These are phyloP conservation scores for Mus spicilegus DNA, from an alignment of 2,113 vertebrate species.

Conservation along the genomic window DNA sequence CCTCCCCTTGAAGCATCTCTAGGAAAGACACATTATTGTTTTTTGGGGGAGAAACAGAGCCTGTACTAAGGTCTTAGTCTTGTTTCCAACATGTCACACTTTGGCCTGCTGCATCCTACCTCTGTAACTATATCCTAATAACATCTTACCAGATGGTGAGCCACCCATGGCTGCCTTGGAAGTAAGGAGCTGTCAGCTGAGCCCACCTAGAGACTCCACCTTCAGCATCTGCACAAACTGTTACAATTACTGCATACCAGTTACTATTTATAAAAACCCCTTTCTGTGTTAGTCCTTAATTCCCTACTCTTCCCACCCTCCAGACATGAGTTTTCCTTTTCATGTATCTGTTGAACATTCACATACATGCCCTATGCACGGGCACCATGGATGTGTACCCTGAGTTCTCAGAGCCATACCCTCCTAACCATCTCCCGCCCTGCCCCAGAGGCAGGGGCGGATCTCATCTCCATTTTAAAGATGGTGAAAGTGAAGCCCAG, in stretches of 20 bases:
- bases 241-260: background rate
- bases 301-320: background rate
- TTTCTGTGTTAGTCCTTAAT: background rate
- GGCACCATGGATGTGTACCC: too few species aligned
- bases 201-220: background rate
- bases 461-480: background rate
- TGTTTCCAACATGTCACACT: background rate
- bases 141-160: background rate
- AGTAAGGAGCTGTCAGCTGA: background rate
- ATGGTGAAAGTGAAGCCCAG: background rate
- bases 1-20: background rate
- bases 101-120: background rate
- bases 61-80: background rate
- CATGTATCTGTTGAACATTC: background rate
- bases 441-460: fast-evolving
- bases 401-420: background rate
- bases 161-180: background rate
- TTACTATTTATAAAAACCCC: background rate
- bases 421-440: background rate
- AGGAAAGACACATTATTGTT: background rate
- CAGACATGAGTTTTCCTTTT: background rate
- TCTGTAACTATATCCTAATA: background rate
- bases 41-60: background rate
- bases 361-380: fast-evolving
- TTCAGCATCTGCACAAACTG: background rate